Conservation (phyloP, 2,113 vertebrate genomes). For the Sterna hirundo region DNA sequence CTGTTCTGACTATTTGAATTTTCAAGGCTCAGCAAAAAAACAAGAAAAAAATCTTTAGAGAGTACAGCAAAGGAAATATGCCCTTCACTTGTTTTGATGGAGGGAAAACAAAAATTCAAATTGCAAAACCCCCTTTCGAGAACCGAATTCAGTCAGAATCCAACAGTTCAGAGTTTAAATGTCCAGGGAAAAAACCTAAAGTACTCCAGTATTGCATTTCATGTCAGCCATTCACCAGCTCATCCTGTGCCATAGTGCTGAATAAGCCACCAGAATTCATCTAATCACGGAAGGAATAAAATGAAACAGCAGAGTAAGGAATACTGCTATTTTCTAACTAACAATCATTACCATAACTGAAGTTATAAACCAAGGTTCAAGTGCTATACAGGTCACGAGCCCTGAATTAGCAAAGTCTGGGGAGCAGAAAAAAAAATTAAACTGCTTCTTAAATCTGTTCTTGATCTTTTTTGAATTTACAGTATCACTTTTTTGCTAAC, state of each 20-base stretch:
- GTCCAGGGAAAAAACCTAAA: neutral
- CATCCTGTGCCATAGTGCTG: neutral
- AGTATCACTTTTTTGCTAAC: neutral
- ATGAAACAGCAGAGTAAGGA: neutral
- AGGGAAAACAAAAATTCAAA: neutral
- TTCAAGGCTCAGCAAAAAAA: neutral
- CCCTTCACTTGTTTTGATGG: neutral
- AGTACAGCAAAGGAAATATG: neutral
- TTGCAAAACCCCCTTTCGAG: neutral
- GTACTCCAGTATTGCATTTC: neutral
- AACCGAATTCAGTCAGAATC: neutral
- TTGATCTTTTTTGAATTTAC: neutral
- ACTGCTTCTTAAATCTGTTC: neutral
- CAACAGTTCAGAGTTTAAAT: neutral
- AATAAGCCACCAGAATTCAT: neutral
- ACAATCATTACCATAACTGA: neutral
- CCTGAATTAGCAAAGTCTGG: neutral
- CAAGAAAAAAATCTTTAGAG: neutral
- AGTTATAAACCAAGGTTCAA: slow-evolving; percentile 7
- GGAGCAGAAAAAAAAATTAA: neutral
- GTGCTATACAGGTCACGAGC: neutral
- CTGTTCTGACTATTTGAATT: neutral
- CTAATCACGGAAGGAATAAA: neutral
- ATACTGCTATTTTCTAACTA: neutral
- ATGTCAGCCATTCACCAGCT: neutral